phyloP scores from a whole-genome alignment of 2,888 invertebrate genomes.

The Phalera bucephala region DNA sequence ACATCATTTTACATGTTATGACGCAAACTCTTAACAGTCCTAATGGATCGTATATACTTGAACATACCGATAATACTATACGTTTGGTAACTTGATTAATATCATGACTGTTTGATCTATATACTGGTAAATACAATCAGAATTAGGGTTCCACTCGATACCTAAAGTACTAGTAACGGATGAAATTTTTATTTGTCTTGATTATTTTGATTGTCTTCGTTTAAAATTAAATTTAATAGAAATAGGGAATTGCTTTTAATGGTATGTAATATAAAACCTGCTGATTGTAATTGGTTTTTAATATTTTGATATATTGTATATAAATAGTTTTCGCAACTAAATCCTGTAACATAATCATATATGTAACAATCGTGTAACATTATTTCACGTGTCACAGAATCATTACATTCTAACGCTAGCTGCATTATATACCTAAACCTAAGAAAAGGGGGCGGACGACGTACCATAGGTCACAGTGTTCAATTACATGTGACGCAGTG shows the following conservation, averaged over 20 bases:
- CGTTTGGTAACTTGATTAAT: background rate
- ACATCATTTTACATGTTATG: slow-evolving; percentile 2
- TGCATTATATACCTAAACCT: slow-evolving; percentile 9
- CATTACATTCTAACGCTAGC: slow-evolving; percentile 3
- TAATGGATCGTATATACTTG: slow-evolving; percentile 2
- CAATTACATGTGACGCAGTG: slow-evolving; percentile 18
- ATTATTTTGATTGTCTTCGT: background rate
- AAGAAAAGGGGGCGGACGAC: slow-evolving; percentile 15
- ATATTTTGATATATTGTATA: background rate
- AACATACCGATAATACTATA: background rate
- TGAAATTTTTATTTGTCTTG: slow-evolving; percentile 2
- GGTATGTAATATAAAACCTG: slow-evolving; percentile 5
- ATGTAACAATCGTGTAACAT: slow-evolving; percentile 6
- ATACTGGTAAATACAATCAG: background rate
- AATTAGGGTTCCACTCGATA: slow-evolving; percentile 8
- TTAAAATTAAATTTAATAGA: background rate
- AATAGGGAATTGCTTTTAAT: slow-evolving; percentile 4
- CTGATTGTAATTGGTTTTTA: slow-evolving; percentile 1
- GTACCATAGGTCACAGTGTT: slow-evolving; percentile 37
- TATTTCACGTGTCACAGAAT: slow-evolving; percentile 1
- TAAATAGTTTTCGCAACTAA: background rate
- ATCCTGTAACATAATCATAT: slow-evolving; percentile 4
- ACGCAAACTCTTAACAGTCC: slow-evolving; percentile 4
- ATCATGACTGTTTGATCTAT: background rate
- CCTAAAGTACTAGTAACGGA: slow-evolving; percentile 2